Percentiles rank a stretch among this genome's conserved stretches.
These are phyloP conservation scores for Bombylius major DNA, from an alignment of 2,888 invertebrate species.

Conservation along the genomic window DNA sequence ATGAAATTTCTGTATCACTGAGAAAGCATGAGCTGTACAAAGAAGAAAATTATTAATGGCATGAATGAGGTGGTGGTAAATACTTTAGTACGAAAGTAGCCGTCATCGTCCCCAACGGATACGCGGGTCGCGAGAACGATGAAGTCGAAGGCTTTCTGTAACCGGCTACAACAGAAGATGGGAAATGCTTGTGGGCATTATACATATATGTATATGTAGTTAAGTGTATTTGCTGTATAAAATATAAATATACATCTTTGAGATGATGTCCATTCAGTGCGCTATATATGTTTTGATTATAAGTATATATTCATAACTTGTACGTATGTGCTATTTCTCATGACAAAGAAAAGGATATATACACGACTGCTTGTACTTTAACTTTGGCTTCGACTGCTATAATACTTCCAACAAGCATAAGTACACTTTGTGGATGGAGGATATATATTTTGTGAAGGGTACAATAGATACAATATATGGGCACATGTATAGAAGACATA, in stretches of 20 bases:
- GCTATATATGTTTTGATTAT: no score
- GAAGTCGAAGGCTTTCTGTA: conserved; percentile 12
- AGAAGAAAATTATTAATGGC: no score
- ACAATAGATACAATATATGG: no score
- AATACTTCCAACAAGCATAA: neutral
- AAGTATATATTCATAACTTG: no score
- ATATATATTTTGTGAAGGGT: neutral
- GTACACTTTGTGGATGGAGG: neutral
- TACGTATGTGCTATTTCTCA: neutral
- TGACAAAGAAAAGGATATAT: conserved; percentile 1
- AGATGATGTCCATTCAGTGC: no score
- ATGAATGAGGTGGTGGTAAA: no score
- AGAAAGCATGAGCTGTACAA: no score
- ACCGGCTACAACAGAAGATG: conserved; percentile 12
- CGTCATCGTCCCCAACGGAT: conserved; percentile 14
- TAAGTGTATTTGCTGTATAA: neutral
- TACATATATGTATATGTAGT: neutral
- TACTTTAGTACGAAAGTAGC: conserved; percentile 1
- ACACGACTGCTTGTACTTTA: neutral
- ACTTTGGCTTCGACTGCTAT: neutral
- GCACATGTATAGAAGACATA: neutral
- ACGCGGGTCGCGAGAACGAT: conserved; percentile 17
- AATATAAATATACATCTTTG: no score
- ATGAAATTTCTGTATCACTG: no score
- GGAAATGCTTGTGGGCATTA: conserved; percentile 12